Conservation (phyloP, 2,797 vertebrate genomes). For the Pyrocephalus nanus region DNA sequence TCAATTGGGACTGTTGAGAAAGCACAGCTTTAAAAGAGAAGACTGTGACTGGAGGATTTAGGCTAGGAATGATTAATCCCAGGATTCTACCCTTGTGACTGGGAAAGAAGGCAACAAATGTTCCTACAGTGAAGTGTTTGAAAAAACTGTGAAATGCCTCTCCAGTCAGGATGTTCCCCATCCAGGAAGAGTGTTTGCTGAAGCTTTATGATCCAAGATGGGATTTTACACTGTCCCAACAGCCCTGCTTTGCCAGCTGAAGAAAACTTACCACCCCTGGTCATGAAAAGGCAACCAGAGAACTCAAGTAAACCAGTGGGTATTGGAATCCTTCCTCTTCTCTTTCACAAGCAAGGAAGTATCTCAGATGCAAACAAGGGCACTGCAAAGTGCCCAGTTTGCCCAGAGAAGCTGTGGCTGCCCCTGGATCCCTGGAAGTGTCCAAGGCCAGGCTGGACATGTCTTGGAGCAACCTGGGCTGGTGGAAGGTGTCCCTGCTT, state of each 20-base stretch:
- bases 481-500: background rate
- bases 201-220: background rate
- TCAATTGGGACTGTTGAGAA: background rate
- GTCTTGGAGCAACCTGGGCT: background rate
- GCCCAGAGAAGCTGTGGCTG: background rate
- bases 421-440: background rate
- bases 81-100: background rate
- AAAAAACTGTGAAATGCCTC: background rate
- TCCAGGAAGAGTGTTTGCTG: background rate
- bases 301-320: background rate
- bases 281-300: background rate
- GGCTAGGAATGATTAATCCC: background rate
- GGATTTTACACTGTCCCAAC: background rate
- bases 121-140: background rate
- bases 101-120: background rate
- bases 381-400: background rate
- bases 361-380: background rate
- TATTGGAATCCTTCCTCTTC: background rate
- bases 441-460: background rate
- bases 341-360: background rate
- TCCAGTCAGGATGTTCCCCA: background rate
- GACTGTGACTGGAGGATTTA: background rate
- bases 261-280: background rate
- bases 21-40: background rate
- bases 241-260: background rate